phyloP scores from a whole-genome alignment of 2,113 vertebrate species.

The Anser cygnoides region DNA sequence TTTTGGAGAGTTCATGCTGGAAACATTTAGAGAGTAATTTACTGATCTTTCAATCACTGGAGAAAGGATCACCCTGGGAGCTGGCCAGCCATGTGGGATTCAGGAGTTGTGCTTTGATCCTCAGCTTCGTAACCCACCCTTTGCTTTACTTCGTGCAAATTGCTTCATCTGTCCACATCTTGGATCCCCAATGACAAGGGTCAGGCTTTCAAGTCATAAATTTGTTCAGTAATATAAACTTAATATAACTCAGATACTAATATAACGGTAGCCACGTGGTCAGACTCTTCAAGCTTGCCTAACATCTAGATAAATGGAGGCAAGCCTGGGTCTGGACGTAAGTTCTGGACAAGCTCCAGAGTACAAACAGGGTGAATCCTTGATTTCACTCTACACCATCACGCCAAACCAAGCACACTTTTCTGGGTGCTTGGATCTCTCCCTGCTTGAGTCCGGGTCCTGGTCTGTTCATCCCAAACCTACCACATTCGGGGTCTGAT shows the following conservation, averaged over 20 bases:
- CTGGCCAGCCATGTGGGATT: background rate
- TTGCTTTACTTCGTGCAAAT: conserved; percentile 17
- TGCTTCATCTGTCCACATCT: conserved; percentile 14
- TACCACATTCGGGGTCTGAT: background rate
- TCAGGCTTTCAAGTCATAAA: conserved; percentile 58
- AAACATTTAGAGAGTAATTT: conserved; percentile 24
- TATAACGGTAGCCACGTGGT: conserved; percentile 15
- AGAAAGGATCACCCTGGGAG: background rate
- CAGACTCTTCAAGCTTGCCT: background rate
- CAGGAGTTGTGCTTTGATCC: background rate
- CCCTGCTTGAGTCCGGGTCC: background rate
- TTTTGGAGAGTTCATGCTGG: conserved; percentile 27
- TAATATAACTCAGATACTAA: conserved; percentile 24
- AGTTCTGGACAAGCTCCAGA: conserved; percentile 51
- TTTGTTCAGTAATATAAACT: conserved; percentile 50
- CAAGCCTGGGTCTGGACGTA: background rate
- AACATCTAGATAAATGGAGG: conserved; percentile 28
- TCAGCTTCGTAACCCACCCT: background rate
- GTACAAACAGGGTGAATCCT: background rate
- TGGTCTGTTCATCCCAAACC: background rate
- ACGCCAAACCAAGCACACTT: background rate
- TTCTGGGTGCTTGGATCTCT: background rate
- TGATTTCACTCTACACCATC: background rate
- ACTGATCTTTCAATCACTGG: background rate
- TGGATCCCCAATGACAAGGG: conserved; percentile 11